These are phyloP conservation scores for Agonopterix heracliana DNA, from an alignment of 2,888 invertebrate species.

Conservation along the genomic window DNA sequence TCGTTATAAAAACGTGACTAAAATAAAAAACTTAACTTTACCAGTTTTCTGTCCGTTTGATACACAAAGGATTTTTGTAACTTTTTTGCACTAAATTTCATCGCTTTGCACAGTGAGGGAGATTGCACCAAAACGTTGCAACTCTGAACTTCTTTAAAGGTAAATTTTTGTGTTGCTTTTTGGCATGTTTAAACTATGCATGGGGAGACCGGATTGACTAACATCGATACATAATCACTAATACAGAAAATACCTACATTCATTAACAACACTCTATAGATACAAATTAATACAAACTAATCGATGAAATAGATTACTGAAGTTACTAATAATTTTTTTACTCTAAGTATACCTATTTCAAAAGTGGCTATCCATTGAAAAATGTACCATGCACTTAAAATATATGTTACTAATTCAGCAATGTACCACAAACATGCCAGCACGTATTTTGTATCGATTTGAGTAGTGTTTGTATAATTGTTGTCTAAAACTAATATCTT, in stretches of 20 bases:
- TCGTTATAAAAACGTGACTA: constrained; percentile 12
- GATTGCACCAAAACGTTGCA: constrained; percentile 56
- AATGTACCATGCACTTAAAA: constrained; percentile 57
- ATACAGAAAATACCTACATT: background rate
- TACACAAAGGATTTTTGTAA: constrained; percentile 10
- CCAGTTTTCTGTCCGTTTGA: constrained; percentile 1
- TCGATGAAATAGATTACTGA: too few species aligned
- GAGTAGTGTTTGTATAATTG: too few species aligned
- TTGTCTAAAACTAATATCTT: background rate
- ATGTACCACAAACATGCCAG: background rate
- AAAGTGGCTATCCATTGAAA: constrained; percentile 27
- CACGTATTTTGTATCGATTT: too few species aligned
- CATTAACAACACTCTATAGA: background rate
- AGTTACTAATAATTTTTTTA: too few species aligned
- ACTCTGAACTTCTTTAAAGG: constrained; percentile 48
- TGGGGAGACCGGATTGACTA: constrained; percentile 29
- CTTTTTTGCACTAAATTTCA: constrained; percentile 54
- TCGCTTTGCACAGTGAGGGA: constrained; percentile 69
- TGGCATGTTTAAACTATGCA: constrained; percentile 48
- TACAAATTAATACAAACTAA: background rate
- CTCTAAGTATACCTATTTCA: constrained; percentile 8
- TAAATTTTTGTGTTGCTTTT: constrained; percentile 72
- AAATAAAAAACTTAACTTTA: constrained; percentile 7
- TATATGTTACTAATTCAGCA: background rate
- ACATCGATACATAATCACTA: constrained; percentile 8